Conservation (phyloP, 2,888 invertebrate genomes). For the Heliconius ismenius region DNA sequence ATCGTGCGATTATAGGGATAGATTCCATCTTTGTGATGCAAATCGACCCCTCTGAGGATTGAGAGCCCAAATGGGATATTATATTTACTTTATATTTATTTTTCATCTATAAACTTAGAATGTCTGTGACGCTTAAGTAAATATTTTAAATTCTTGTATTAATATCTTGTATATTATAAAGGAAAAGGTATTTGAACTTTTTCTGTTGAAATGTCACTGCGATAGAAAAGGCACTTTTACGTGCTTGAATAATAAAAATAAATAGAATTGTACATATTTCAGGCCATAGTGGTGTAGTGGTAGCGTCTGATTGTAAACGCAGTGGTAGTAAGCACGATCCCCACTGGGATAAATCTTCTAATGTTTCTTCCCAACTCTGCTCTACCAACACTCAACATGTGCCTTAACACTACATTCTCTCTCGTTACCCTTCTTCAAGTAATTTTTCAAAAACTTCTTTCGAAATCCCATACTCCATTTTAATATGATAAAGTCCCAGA, state of each 20-base stretch:
- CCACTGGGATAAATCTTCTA: no score
- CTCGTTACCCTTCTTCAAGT: no score
- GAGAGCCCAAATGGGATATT: constrained; percentile 59
- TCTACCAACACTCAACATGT: no score
- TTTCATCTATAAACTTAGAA: constrained; percentile 43
- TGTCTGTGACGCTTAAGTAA: constrained; percentile 50
- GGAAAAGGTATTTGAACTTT: not conserved
- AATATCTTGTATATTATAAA: not conserved
- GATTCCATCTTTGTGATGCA: constrained; percentile 68
- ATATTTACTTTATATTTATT: constrained; percentile 47
- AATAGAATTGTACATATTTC: not conserved
- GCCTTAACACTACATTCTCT: no score
- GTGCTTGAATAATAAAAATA: not conserved
- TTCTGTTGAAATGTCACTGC: not conserved
- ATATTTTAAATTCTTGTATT: constrained; percentile 4
- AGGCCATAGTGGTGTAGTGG: not conserved
- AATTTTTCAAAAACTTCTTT: no score
- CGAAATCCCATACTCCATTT: no score
- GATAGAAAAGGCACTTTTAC: not conserved
- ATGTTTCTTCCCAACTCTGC: no score
- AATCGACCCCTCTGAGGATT: constrained; percentile 59
- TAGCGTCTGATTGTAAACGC: no score
- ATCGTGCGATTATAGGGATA: constrained; percentile 50
- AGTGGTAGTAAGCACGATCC: no score
- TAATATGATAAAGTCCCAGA: no score